A percentile compares a stretch with the other conserved stretches of the same genome.
phyloP scores from a whole-genome alignment of 2,113 vertebrate species.

The Rhynchopsitta pachyrhyncha region DNA sequence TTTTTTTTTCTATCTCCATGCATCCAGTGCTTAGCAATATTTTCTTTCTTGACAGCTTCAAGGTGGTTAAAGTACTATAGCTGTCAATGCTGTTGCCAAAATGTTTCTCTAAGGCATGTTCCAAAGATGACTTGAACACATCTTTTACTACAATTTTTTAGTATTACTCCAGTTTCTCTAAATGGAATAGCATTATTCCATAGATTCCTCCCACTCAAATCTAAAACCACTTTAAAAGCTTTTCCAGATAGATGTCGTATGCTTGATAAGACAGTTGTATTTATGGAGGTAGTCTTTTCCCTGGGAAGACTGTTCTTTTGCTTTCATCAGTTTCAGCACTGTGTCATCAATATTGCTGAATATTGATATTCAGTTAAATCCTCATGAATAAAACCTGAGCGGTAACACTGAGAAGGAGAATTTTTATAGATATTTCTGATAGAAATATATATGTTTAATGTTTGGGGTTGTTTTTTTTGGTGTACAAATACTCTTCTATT shows the following conservation, averaged over 20 bases:
- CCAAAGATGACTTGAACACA: background rate
- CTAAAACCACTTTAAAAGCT: background rate
- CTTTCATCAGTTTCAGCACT: background rate
- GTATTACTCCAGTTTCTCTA: background rate
- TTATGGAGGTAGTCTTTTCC: background rate
- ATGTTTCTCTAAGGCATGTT: background rate
- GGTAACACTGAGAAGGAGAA: background rate
- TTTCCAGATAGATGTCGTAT: background rate
- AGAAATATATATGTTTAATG: background rate
- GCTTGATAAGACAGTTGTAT: background rate
- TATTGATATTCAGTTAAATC: background rate
- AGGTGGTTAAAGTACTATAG: background rate
- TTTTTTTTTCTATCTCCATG: background rate
- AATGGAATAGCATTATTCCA: background rate
- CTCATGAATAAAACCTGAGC: background rate
- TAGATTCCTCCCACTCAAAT: background rate
- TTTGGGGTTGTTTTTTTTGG: background rate
- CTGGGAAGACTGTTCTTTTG: background rate
- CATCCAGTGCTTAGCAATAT: background rate
- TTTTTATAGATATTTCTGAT: background rate
- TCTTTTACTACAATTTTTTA: background rate
- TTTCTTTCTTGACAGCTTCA: background rate
- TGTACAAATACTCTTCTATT: background rate
- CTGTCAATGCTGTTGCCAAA: background rate
- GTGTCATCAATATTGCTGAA: background rate